phyloP scores from a whole-genome alignment of 2,113 vertebrate genomes.

The Merops nubicus region DNA sequence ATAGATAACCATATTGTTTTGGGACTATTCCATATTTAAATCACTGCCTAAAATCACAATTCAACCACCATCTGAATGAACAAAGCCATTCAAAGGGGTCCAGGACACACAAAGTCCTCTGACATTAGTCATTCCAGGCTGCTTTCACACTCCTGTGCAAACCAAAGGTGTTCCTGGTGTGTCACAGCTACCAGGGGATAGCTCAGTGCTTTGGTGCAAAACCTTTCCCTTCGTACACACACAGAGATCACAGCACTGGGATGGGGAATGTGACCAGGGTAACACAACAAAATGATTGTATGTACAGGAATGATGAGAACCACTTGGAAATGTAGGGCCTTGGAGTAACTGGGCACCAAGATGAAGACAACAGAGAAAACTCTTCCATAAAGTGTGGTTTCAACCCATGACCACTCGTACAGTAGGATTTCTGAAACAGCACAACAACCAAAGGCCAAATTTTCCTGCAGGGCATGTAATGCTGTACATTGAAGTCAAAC shows the following conservation, averaged over 20 bases:
- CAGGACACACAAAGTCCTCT: neutral
- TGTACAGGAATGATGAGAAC: neutral
- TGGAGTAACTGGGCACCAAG: neutral
- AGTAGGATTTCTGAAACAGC: neutral
- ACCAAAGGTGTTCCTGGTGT: neutral
- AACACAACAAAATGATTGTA: neutral
- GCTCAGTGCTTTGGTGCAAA: fast-evolving
- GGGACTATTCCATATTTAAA: constrained; percentile 35
- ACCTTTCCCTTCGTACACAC: too few relatives aligned
- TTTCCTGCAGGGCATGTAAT: neutral
- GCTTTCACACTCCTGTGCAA: constrained; percentile 11
- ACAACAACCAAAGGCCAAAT: neutral
- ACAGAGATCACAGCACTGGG: neutral
- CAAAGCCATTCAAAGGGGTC: neutral
- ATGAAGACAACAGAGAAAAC: neutral
- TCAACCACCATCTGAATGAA: neutral
- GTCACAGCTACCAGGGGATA: neutral
- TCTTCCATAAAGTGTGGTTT: neutral
- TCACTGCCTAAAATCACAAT: neutral
- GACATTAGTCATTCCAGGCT: neutral
- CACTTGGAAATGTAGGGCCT: neutral
- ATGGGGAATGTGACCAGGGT: neutral
- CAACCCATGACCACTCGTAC: neutral
- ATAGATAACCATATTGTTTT: neutral
- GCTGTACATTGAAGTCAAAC: neutral